These are phyloP conservation scores for Empidonax alnorum DNA, from an alignment of 2,113 vertebrate genomes.

Conservation along the genomic window DNA sequence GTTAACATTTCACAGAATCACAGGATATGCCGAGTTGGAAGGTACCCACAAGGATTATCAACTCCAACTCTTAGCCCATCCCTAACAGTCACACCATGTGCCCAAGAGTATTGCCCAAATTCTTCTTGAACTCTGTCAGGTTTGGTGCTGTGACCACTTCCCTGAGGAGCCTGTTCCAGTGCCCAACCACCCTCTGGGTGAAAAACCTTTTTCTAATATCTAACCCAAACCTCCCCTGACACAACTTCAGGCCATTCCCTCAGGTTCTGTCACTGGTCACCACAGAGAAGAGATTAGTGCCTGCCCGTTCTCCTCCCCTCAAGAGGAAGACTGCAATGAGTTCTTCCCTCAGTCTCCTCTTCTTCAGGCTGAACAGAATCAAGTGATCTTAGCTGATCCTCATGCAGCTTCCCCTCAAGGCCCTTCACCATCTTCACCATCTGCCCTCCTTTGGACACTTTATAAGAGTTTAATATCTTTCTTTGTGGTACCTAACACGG, in stretches of 20 bases:
- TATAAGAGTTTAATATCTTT: neutral
- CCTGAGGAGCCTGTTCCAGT: neutral
- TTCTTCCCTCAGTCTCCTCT: neutral
- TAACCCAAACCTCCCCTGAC: neutral
- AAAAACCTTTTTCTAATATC: neutral
- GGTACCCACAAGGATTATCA: neutral
- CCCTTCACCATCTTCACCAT: neutral
- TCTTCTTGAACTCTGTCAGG: neutral
- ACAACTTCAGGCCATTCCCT: neutral
- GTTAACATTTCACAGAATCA: constrained; percentile 37
- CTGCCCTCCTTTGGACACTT: neutral
- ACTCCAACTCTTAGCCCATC: neutral
- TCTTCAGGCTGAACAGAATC: neutral
- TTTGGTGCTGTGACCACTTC: neutral
- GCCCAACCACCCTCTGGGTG: neutral
- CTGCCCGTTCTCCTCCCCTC: neutral
- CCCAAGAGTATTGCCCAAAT: neutral
- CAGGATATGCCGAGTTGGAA: neutral
- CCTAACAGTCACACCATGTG: neutral
- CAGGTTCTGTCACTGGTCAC: neutral
- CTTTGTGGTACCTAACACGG: neutral
- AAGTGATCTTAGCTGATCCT: neutral
- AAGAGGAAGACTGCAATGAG: neutral
- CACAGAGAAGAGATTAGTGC: neutral
- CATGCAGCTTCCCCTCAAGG: neutral